Base-by-base conservation (phyloP, 2,797 vertebrate species). In the Bradypodion pumilum region DNA sequence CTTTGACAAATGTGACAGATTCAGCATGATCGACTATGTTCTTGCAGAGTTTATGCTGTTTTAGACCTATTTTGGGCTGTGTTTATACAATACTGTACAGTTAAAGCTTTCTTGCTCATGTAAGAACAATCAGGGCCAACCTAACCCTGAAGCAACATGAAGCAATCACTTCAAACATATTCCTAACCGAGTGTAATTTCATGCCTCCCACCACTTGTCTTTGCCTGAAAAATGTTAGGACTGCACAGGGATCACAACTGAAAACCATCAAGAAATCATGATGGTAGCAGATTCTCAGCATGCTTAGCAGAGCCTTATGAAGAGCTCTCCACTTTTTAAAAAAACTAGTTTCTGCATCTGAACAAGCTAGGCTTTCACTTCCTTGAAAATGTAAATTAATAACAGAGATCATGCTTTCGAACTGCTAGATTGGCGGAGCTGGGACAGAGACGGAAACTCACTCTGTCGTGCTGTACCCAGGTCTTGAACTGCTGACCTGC, bases 111-210 rank as follows among this genome's bases (percentile, higher is more conserved):
- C n/a, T 78, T 49, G 42, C 29, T 81, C 52, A 77, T 62, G 63
- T 76, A 69, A 85, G 62, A 80, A 35, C 40, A 40, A 6, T 35
- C 62, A 74, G 42, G 44, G 42, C 76, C 46, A 52, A 46, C 52
- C 35, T 75, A 74, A 27, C 78, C 72, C 78, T 40, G 42, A 81
- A 75, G 84, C 73, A 76, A 62, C 23, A 62, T 70, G 79, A 81
- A 81, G 56, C 52, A 81, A 81, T 70, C 32, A n/a, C 56, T 85
- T 75, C 74, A 60, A 81, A 85, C 21, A 81, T 27, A 77, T 63
- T 77, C 44, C 65, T 69, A 56, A 65, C 49, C 15, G 25, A 60
- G n/a, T 60, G 68, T 29, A 66, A 27, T 80, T 60, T 40, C 84
- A 60, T 49, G 27, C 46, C 63, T 85, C 49, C 56, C 37, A 25